Percentiles rank a stretch among this genome's conserved stretches.
Conservation (phyloP, 2,888 invertebrate species). For the Cepaea hortensis region DNA sequence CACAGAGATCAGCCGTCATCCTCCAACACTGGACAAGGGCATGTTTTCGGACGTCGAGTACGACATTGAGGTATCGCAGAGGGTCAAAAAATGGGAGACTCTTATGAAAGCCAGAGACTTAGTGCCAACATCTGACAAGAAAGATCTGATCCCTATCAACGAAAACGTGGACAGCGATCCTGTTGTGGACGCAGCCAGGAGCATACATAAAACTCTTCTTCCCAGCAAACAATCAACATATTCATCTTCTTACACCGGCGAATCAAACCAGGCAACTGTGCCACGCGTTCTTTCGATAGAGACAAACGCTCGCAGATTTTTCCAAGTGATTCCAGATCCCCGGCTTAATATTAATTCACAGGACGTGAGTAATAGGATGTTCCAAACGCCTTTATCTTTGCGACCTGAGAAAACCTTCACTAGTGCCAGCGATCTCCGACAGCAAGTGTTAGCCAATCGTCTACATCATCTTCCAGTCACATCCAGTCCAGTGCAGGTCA, state of each 20-base stretch:
- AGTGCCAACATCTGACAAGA: slow-evolving; percentile 17
- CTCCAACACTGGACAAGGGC: slow-evolving; percentile 58
- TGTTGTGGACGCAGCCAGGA: slow-evolving; percentile 47
- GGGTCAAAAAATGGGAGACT: slow-evolving; percentile 71
- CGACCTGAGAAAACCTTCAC: slow-evolving; percentile 8
- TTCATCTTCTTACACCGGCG: background rate
- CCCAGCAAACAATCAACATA: slow-evolving; percentile 16
- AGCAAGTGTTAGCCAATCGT: slow-evolving; percentile 50
- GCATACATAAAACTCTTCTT: slow-evolving; percentile 46
- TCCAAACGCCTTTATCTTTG: background rate
- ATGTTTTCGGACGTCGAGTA: slow-evolving; percentile 73
- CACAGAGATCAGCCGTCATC: slow-evolving; percentile 39
- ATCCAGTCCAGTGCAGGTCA: background rate
- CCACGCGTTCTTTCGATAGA: slow-evolving; percentile 47
- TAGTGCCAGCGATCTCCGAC: slow-evolving; percentile 46
- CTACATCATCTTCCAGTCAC: slow-evolving; percentile 2
- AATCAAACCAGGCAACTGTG: slow-evolving; percentile 29
- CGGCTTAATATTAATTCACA: slow-evolving; percentile 40
- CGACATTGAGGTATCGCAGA: slow-evolving; percentile 69
- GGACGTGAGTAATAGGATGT: slow-evolving; percentile 37
- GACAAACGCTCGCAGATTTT: slow-evolving; percentile 50
- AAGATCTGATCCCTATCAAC: slow-evolving; percentile 57
- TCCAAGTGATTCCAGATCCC: slow-evolving; percentile 49
- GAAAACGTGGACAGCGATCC: slow-evolving; percentile 53
- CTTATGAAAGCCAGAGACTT: slow-evolving; percentile 58